Evolutionary conservation across 2,113 vertebrate genomes (phyloP), one percentile per base, ranked within the genome.

Genomic region (Scophthalmus maximus): DNA sequence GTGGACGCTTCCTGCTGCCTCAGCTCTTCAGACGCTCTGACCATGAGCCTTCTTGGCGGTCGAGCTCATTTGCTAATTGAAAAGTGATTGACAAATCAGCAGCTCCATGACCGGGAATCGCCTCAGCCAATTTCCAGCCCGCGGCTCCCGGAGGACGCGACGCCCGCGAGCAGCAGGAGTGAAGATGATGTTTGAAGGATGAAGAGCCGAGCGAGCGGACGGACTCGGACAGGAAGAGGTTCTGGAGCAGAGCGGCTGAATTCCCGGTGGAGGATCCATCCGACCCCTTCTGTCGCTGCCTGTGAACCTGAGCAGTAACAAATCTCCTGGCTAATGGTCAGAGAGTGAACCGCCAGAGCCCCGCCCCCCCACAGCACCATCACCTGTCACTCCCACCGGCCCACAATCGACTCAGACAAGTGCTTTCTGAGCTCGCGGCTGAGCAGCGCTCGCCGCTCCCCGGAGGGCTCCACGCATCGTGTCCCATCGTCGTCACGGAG

Each of bases 1-100:
- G 79, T 25, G 82, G 63, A 47, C 68, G 18, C 56, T 9, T 46
- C 42, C 42, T 46, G 42, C 42, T 20, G 85, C 32, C 78, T 89
- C 91, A 89, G 87, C 85, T 8, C 59, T 77, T 25, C 71, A 68
- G 12, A 23, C 40, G n/a, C 77, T 58, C 52, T 79, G 57, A 79
- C 65, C 72, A 65, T 58, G n/a, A 49, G 73, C 63, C 59, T 27
- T 66, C 68, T 63, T 14, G 46, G 30, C 42, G 57, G 18, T 26
- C 56, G 8, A 74, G 79, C 90, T 91, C 82, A 88, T 91, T 87
- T 87, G 67, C 85, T 90, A 85, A 91, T 89, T 86, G 91, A 87
- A 91, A 88, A 87, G 84, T 74, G 80, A 88, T 89, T 67, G 83
- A 88, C 83, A 70, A 85, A 88, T 85, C 83, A 75, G 86, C 64